Conservation (phyloP, 2,888 invertebrate genomes). For the Polietes domitor region DNA sequence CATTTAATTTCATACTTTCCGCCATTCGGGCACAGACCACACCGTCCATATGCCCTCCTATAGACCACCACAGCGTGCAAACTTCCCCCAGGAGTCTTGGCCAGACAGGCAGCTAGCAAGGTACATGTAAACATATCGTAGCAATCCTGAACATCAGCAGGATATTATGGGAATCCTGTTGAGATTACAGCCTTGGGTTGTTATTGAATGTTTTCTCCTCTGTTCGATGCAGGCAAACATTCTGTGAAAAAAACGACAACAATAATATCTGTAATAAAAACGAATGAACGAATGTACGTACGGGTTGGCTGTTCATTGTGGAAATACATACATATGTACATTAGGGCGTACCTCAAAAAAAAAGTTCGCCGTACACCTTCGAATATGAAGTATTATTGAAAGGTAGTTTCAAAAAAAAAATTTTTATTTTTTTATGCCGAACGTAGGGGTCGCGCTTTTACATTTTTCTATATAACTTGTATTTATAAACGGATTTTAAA, state of each 20-base stretch:
- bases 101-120: background rate
- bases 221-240: background rate
- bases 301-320: no score
- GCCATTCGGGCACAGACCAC: background rate
- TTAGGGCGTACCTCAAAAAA: no score
- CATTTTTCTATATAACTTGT: no score
- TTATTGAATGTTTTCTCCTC: slow-evolving; percentile 32
- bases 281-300: background rate
- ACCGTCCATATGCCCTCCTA: background rate
- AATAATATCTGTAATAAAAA: background rate
- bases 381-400: no score
- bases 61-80: background rate
- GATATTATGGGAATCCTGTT: slow-evolving; percentile 62
- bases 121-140: background rate
- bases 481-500: no score
- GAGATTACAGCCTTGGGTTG: slow-evolving; percentile 61
- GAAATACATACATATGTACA: background rate
- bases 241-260: background rate
- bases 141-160: slow-evolving; percentile 40
- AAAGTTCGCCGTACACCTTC: no score
- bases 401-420: no score
- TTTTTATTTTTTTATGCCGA: no score
- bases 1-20: slow-evolving; percentile 29
- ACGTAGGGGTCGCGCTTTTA: no score
- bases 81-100: background rate